Percentiles rank a stretch among this genome's conserved stretches.
Conservation (phyloP, 2,113 vertebrate genomes). For the Rhinolophus sinicus region DNA sequence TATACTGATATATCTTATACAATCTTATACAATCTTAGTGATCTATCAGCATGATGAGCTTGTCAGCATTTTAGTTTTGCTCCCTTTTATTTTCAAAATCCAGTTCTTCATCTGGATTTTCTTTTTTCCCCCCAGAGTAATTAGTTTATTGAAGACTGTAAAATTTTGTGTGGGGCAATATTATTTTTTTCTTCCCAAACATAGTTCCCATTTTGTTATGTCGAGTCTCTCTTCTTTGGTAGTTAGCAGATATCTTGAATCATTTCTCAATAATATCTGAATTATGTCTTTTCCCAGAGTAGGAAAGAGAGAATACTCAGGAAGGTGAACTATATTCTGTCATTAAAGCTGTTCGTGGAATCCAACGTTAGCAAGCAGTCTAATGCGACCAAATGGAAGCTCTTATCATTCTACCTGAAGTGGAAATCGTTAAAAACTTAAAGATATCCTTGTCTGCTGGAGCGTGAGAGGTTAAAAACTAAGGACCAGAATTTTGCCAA, state of each 20-base stretch:
- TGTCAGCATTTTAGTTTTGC: background rate
- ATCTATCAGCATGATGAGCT: background rate
- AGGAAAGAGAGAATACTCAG: background rate
- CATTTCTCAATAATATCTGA: background rate
- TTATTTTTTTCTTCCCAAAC: background rate
- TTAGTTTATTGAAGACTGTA: background rate
- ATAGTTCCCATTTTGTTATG: background rate
- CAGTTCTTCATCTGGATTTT: background rate
- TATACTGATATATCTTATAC: background rate
- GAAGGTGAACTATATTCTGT: background rate
- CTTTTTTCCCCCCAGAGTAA: background rate
- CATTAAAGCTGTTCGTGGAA: background rate
- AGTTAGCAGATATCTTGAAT: background rate
- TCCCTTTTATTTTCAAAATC: background rate
- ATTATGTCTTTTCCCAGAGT: background rate
- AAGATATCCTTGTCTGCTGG: background rate
- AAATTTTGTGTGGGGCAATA: background rate
- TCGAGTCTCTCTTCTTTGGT: background rate
- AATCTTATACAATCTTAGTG: background rate
- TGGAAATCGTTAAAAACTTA: background rate
- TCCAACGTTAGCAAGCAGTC: background rate
- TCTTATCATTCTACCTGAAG: background rate
- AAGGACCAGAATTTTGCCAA: background rate
- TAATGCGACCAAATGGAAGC: background rate
- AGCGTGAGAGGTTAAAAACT: background rate